phyloP scores from a whole-genome alignment of 2,888 invertebrate genomes.

The Helleia helle region DNA sequence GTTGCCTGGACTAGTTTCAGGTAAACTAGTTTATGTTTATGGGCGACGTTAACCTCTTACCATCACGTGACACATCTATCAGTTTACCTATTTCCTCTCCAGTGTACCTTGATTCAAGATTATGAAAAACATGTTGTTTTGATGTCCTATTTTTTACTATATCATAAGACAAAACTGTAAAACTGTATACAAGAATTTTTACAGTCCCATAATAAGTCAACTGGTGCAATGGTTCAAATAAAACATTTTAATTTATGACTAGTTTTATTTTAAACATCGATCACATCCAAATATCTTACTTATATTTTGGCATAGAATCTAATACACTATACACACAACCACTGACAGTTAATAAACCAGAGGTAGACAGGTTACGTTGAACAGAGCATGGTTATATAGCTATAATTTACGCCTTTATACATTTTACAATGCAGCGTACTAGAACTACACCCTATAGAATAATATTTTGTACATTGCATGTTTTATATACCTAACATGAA shows the following conservation, averaged over 20 bases:
- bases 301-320: slow-evolving; percentile 51
- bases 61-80: too few species aligned
- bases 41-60: too few species aligned
- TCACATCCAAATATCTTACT: slow-evolving; percentile 44
- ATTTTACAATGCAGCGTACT: too few species aligned
- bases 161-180: too few species aligned
- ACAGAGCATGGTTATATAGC: slow-evolving; percentile 25
- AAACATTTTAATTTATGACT: slow-evolving; percentile 36
- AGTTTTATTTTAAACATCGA: slow-evolving; percentile 61
- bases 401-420: background rate
- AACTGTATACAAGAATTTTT: too few species aligned
- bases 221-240: slow-evolving; percentile 7
- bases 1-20: too few species aligned
- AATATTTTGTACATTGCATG: background rate
- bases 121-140: too few species aligned
- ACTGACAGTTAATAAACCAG: slow-evolving; percentile 4
- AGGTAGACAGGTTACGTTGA: slow-evolving; percentile 11
- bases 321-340: slow-evolving; percentile 22
- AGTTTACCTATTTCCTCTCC: too few species aligned
- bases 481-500: background rate
- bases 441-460: background rate
- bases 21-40: too few species aligned
- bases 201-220: too few species aligned
- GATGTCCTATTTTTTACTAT: too few species aligned
- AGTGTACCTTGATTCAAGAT: too few species aligned